Evolutionary conservation across 1,140 invertebrate genomes (phyloP), one percentile per base, ranked within the genome.

Genomic region (Atopsyche davidsoni): DNA sequence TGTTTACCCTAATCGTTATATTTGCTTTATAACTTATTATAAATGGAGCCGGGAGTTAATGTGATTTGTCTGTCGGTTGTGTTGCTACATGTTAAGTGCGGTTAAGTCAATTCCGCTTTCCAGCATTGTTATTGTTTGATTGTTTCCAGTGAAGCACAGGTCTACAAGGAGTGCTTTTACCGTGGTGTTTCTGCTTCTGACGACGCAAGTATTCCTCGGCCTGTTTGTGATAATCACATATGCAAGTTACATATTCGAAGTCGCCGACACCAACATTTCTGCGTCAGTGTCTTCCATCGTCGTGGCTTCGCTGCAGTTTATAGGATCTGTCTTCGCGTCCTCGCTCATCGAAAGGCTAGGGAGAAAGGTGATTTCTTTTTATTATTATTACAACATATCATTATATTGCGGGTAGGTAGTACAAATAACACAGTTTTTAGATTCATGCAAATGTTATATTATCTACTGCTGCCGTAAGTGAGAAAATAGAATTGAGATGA

Each of bases 271-370:
- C 18, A 40, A 9, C 18, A 7, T 48, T 11, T 28, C 46, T 3
- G 17, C 46, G 3, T 7, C 1, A 11, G 14, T 41, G 7, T 22
- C n/a, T 23, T 18, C 35, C 1, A 40, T 48, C 4, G 41, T 48
- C n/a, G 14, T 48, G 7, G 46, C 23, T 4, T 4, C 31, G 11
- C 10, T 48, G 14, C 46, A 48, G 16, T 16, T 48, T 10, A 40
- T 48, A 3, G 46, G 46, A 16, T 48, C 46, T 11, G 61, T 64
- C 49, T 36, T 51, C 3, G 60, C 65, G 32, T 62, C 64, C 0
- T 7, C 63, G 7, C 16, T 65, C 6, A 64, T 69, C 13, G 67
- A 69, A 36, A 53, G 61, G 3, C 41, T 61, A 0, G 67, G 67
- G 0, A 41, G 67, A 11, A 67, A 64, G 48, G 55, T 57, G 34